Conservation (phyloP, 2,113 vertebrate species). For the Nerophis lumbriciformis region DNA sequence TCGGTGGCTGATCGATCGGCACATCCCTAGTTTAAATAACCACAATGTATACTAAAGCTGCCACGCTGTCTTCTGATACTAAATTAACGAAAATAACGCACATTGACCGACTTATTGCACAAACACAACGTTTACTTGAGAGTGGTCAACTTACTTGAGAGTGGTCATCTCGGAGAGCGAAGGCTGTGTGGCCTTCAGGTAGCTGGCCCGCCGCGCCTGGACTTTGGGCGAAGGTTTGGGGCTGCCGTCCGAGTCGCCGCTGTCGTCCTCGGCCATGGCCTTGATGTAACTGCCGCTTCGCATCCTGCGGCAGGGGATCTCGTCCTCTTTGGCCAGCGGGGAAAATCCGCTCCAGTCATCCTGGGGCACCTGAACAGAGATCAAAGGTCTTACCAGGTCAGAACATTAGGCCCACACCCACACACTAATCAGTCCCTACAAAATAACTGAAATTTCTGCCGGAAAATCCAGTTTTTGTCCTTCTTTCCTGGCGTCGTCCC, state of each 20-base stretch:
- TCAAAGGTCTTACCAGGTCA: background rate
- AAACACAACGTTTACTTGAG: conserved; percentile 50
- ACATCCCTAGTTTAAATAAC: too few relatives aligned
- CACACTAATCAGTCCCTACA: too few relatives aligned
- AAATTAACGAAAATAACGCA: too few relatives aligned
- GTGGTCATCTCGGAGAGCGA: conserved; percentile 93
- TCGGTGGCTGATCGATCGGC: too few relatives aligned
- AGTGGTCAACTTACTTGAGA: conserved; percentile 87
- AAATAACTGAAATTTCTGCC: too few relatives aligned
- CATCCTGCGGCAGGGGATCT: conserved; percentile 94
- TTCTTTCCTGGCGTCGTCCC: too few relatives aligned
- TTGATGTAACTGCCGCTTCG: conserved; percentile 96
- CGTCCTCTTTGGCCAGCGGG: conserved; percentile 80
- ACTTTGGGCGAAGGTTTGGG: conserved; percentile 91
- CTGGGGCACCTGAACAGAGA: conserved; percentile 82
- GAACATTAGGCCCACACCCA: too few relatives aligned
- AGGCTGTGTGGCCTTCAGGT: conserved; percentile 97
- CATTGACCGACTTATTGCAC: background rate
- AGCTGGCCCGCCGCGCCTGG: conserved; percentile 91
- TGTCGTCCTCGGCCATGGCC: conserved; percentile 95
- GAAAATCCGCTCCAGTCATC: conserved; percentile 88
- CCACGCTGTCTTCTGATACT: too few relatives aligned
- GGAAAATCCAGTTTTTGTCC: too few relatives aligned
- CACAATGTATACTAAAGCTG: too few relatives aligned
- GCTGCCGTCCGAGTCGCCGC: conserved; percentile 88